Percentiles rank a stretch among this genome's conserved stretches.
phyloP scores from a whole-genome alignment of 2,797 vertebrate species.

The Melanotaenia parkinsoni region DNA sequence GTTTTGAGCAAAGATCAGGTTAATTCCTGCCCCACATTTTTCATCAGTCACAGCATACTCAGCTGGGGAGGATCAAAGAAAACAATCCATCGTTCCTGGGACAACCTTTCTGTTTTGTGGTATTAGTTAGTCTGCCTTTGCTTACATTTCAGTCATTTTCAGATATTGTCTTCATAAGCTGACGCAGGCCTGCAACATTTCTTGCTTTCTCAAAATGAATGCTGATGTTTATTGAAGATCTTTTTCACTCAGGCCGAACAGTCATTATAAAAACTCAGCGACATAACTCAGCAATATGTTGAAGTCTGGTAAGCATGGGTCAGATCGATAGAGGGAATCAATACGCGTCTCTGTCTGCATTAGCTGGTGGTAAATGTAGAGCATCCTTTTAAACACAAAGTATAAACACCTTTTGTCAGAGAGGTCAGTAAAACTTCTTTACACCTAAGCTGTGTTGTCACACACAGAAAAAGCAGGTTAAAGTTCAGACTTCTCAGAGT shows the following conservation, averaged over 20 bases:
- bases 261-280: constrained; percentile 71
- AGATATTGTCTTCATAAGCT: constrained; percentile 16
- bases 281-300: constrained; percentile 75
- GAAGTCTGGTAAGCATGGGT: constrained; percentile 66
- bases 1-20: not conserved
- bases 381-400: constrained; percentile 57
- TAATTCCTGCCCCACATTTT: not conserved
- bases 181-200: constrained; percentile 34
- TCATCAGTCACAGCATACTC: not conserved
- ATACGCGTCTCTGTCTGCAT: constrained; percentile 71
- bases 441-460: constrained; percentile 25
- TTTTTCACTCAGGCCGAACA: constrained; percentile 61
- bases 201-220: constrained; percentile 50
- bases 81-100: not conserved
- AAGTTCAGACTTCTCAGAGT: constrained; percentile 17
- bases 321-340: constrained; percentile 68
- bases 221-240: constrained; percentile 65
- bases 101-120: not conserved
- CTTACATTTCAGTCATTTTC: not conserved
- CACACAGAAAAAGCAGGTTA: constrained; percentile 38
- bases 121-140: not conserved
- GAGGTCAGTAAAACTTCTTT: constrained; percentile 44
- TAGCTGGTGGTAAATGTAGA: constrained; percentile 65
- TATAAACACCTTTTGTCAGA: constrained; percentile 32
- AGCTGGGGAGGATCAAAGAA: not conserved